Percentiles rank a stretch among this genome's conserved stretches.
These are phyloP conservation scores for Meriones psammophilus DNA, from an alignment of 2,797 vertebrate genomes.

Conservation along the genomic window DNA sequence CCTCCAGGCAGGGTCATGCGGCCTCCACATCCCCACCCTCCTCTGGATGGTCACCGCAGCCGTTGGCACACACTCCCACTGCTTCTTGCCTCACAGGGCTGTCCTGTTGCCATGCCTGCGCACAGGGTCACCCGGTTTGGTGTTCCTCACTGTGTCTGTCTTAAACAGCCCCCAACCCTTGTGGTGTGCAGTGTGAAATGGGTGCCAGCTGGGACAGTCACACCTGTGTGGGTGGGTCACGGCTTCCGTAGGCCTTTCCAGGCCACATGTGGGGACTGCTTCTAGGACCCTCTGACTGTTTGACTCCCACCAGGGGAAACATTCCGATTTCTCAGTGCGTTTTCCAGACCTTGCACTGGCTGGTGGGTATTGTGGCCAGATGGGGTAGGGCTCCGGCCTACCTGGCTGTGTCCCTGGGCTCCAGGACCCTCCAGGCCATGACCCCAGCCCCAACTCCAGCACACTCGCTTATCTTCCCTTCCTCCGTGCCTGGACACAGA, in stretches of 20 bases:
- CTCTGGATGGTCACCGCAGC: rapidly evolving
- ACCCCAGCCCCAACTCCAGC: not conserved
- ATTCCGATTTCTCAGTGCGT: not conserved
- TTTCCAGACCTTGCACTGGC: rapidly evolving
- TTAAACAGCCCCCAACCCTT: not conserved
- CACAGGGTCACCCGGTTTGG: rapidly evolving
- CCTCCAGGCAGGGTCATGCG: not conserved
- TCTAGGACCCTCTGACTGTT: rapidly evolving
- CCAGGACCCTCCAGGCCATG: rapidly evolving
- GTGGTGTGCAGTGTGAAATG: rapidly evolving
- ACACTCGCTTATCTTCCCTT: rapidly evolving
- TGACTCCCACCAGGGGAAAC: not conserved
- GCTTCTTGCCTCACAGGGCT: rapidly evolving
- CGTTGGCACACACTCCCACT: rapidly evolving
- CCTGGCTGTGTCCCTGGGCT: rapidly evolving
- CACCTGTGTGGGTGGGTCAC: not conserved
- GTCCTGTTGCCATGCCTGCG: rapidly evolving
- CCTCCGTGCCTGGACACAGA: not conserved
- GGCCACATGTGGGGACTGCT: rapidly evolving
- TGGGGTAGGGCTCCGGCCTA: not conserved
- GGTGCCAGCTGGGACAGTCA: not conserved
- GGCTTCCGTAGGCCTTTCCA: not conserved
- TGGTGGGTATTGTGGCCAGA: not conserved
- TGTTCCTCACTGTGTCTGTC: not conserved
- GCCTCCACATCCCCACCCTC: not conserved